Conservation (phyloP, 2,113 vertebrate genomes). For the Paratilapia polleni region DNA sequence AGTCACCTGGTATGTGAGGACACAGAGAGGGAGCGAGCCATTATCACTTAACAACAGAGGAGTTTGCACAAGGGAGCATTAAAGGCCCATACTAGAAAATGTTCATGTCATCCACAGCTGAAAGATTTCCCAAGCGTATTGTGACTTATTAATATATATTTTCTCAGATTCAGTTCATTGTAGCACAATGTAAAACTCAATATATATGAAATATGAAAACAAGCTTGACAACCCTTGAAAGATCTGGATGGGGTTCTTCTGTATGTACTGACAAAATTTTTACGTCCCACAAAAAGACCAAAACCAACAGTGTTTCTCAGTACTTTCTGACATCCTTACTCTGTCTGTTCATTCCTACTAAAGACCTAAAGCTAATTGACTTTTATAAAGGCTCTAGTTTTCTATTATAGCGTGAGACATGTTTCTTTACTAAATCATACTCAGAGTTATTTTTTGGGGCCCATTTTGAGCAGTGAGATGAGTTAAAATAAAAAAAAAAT, state of each 20-base stretch:
- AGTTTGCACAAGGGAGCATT: not conserved
- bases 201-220: not conserved
- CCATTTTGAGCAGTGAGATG: too few relatives aligned
- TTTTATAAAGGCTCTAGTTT: too few relatives aligned
- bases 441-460: too few relatives aligned
- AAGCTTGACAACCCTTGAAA: not conserved
- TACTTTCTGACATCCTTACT: rapidly evolving
- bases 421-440: too few relatives aligned
- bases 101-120: not conserved
- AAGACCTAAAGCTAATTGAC: too few relatives aligned
- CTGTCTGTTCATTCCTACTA: too few relatives aligned
- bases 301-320: not conserved
- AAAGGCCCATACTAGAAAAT: not conserved
- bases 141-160: not conserved
- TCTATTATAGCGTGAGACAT: too few relatives aligned
- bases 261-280: not conserved
- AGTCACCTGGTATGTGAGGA: not conserved
- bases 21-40: not conserved
- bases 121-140: not conserved
- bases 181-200: not conserved
- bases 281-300: not conserved
- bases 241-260: not conserved
- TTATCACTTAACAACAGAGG: not conserved
- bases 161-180: not conserved
- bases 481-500: too few relatives aligned